These are phyloP conservation scores for Sarcophilus harrisii DNA, from an alignment of 2,797 vertebrate species.

Conservation along the genomic window DNA sequence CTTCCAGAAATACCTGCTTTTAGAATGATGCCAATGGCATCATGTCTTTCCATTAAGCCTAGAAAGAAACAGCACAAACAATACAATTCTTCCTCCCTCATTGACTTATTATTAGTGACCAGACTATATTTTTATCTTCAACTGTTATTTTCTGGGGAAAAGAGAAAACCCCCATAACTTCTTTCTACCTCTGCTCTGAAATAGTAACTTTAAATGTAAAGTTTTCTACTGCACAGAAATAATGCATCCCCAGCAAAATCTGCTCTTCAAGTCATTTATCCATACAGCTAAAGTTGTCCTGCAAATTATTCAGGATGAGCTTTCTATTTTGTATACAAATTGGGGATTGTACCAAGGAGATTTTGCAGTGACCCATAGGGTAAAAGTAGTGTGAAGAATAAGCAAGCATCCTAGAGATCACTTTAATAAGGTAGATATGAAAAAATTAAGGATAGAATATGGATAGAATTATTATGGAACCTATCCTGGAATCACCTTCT, in stretches of 20 bases:
- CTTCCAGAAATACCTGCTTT: constrained; percentile 64
- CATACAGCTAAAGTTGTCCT: constrained; percentile 33
- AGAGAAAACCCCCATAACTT: background rate
- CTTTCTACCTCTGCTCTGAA: background rate
- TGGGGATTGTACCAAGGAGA: background rate
- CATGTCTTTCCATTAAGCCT: constrained; percentile 1
- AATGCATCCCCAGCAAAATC: constrained; percentile 12
- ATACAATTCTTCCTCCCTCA: background rate
- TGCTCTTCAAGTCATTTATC: constrained; percentile 44
- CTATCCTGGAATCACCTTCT: background rate
- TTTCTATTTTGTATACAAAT: background rate
- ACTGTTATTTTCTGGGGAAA: background rate
- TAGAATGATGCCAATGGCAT: constrained; percentile 24
- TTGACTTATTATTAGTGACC: background rate
- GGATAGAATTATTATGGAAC: background rate
- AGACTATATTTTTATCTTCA: background rate
- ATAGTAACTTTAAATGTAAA: constrained; percentile 19
- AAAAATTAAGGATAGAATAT: background rate
- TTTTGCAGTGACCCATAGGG: background rate
- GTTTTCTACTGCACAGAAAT: constrained; percentile 23
- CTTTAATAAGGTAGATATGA: background rate
- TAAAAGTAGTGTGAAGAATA: background rate
- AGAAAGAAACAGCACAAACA: constrained; percentile 22
- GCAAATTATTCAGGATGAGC: background rate
- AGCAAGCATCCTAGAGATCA: background rate